Evolutionary conservation across 2,797 vertebrate genomes (phyloP), one percentile per base, ranked within the genome.

Genomic region (Rhinatrema bivittatum): DNA sequence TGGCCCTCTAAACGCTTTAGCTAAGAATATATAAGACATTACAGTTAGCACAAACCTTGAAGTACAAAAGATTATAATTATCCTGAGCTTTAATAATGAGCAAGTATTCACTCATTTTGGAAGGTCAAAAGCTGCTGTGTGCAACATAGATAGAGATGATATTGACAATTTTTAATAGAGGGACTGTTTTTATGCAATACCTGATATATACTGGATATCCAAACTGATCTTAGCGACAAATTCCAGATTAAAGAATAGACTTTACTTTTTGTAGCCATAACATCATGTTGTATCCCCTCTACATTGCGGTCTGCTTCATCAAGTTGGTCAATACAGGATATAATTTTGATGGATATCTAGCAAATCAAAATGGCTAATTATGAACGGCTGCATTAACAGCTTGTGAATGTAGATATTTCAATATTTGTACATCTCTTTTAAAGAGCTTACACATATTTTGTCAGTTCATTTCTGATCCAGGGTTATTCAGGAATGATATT

Each of bases 391-490:
- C 4, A 21, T 39, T 53, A 13, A 62, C 46, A 60, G 47, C 65
- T 56, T 42, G 36, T 53, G 60, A 68, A 16, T 61, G 73, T 68
- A 74, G 67, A 68, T 56, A 52, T 66, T 70, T 71, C 54, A 68
- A 62, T 64, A 68, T 75, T 72, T 74, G 70, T 69, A 62, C 63
- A 40, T 68, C 51, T 70, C 64, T 70, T 35, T 63, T 68, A 56
- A 72, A 62, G 47, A 65, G 44, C 51, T 50, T 71, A 48, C 65
- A 56, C 39, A 46, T n/a, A n/a, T n/a, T n/a, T n/a, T n/a, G n/a
- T 76, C 72, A 79, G 65, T 68, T 72, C 74, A 60, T 71, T 80
- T 81, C 69, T 40, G 74, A 74, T 73, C 64, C 6, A 44, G 50
- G 61, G 58, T 29, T 67, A 58, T 65, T 74, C 53, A 68, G 55